Conservation (phyloP, 2,113 vertebrate genomes). For the Paramisgurnus dabryanus region DNA sequence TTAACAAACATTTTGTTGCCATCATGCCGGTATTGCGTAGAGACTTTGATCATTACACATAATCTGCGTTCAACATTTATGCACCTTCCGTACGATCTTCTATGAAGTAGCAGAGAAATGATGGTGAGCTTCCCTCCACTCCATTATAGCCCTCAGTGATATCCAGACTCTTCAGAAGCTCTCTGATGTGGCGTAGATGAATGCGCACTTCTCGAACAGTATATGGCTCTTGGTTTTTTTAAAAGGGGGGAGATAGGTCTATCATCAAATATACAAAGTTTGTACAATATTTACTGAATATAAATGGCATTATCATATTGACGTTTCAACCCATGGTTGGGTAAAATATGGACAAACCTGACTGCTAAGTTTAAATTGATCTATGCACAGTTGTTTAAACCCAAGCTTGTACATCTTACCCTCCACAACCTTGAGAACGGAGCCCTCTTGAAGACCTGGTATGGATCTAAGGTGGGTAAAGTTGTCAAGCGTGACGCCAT, state of each 20-base stretch:
- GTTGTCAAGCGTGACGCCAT: constrained; percentile 83
- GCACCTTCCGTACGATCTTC: constrained; percentile 78
- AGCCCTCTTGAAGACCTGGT: constrained; percentile 84
- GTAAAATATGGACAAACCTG: no score
- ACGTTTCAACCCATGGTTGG: no score
- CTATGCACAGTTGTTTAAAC: no score
- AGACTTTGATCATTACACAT: no score
- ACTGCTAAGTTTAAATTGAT: no score
- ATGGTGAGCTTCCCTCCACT: constrained; percentile 88
- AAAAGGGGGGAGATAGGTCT: neutral
- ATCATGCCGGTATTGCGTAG: neutral
- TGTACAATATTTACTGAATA: no score
- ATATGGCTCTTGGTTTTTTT: constrained; percentile 81
- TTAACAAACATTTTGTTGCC: neutral
- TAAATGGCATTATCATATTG: no score
- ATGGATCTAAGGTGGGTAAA: constrained; percentile 85
- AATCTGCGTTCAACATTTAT: neutral
- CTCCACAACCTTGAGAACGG: constrained; percentile 86
- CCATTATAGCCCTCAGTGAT: constrained; percentile 92
- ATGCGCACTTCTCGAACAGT: constrained; percentile 90
- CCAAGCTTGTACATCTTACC: constrained; percentile 70
- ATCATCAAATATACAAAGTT: neutral
- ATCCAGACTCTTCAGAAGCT: constrained; percentile 92
- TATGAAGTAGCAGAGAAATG: constrained; percentile 88
- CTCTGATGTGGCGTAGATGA: constrained; percentile 88